Evolutionary conservation across 2,113 vertebrate species (phyloP).

Genomic region (Cheilinus undulatus): DNA sequence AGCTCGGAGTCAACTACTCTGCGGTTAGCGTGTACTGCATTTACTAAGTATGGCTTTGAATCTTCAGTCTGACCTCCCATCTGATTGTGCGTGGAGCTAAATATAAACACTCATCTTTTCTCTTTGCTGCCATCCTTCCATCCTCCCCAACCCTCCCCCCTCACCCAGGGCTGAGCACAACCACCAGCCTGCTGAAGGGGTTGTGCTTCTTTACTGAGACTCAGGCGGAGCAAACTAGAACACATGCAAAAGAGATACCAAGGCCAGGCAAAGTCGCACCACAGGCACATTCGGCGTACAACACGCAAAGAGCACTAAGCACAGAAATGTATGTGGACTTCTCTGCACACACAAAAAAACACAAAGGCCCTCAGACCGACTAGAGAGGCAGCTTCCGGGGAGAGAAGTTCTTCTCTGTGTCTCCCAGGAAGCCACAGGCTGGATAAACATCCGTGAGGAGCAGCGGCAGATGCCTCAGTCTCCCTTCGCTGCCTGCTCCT

Average conservation of each 20-base stretch:
- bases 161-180: constrained; percentile 43
- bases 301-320: constrained; percentile 39
- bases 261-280: constrained; percentile 18
- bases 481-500: constrained; percentile 58
- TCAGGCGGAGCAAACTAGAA: constrained; percentile 38
- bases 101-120: constrained; percentile 59
- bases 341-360: constrained; percentile 33
- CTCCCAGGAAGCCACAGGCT: constrained; percentile 71
- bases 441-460: constrained; percentile 73
- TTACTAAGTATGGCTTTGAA: constrained; percentile 45
- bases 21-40: constrained; percentile 39
- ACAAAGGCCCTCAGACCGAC: constrained; percentile 26
- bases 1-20: constrained; percentile 50
- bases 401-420: constrained; percentile 50
- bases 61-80: constrained; percentile 33
- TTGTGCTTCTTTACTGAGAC: constrained; percentile 38
- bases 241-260: constrained; percentile 43
- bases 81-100: constrained; percentile 58
- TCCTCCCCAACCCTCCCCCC: constrained; percentile 26
- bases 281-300: constrained; percentile 32
- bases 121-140: constrained; percentile 34
- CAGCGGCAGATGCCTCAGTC: constrained; percentile 67
- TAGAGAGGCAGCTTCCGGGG: constrained; percentile 48
- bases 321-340: constrained; percentile 28
- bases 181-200: constrained; percentile 48